A percentile compares a stretch with the other conserved stretches of the same genome.
Conservation (phyloP, 2,797 vertebrate species). For the Garrulus glandarius region DNA sequence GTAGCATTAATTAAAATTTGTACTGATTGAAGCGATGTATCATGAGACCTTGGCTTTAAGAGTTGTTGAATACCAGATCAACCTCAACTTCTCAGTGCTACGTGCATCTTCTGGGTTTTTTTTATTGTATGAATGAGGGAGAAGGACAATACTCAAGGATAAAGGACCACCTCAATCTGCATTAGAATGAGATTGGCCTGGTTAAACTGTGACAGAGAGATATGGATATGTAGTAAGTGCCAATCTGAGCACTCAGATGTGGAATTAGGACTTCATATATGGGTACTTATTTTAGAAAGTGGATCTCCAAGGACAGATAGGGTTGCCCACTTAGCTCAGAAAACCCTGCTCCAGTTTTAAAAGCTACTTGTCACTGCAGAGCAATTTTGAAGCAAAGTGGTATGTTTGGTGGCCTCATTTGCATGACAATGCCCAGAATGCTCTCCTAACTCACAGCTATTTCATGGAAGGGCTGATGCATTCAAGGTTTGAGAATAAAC, state of each 20-base stretch:
- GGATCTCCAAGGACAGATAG: conserved; percentile 3
- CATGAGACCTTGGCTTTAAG: neutral
- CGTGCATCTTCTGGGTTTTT: neutral
- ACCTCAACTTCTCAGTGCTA: neutral
- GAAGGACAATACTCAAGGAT: neutral
- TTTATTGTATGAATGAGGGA: neutral
- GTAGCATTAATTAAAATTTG: neutral
- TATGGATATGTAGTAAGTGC: neutral
- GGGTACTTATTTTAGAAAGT: conserved; percentile 28
- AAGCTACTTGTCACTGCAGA: conserved; percentile 59
- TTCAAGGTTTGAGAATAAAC: conserved; percentile 47
- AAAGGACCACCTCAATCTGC: conserved; percentile 8
- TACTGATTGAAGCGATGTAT: neutral
- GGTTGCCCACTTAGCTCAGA: conserved; percentile 32
- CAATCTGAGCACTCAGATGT: conserved; percentile 5
- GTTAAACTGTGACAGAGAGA: neutral
- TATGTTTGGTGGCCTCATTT: conserved; percentile 59
- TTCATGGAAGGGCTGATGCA: conserved; percentile 44
- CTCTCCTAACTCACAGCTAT: conserved; percentile 55
- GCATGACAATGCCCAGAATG: conserved; percentile 67
- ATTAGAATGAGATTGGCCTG: neutral
- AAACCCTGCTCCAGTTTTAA: conserved; percentile 51
- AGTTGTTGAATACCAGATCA: neutral
- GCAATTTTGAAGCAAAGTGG: conserved; percentile 65
- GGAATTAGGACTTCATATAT: conserved; percentile 2